Conservation (phyloP, 37 sponge, comb jelly and placozoan species). For the Crambe crambe region DNA sequence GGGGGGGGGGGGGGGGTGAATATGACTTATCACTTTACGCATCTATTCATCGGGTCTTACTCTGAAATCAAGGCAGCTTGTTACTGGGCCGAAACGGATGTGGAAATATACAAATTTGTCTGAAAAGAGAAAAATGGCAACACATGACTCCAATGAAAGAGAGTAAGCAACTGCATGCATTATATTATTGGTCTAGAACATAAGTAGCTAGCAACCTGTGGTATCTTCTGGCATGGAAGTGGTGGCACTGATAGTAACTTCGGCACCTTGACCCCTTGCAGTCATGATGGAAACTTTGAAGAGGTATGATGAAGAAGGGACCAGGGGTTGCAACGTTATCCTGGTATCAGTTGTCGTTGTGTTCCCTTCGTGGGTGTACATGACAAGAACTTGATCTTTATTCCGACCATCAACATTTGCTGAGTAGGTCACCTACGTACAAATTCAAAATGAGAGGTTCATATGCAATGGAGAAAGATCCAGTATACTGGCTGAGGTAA, state of each 20-base stretch:
- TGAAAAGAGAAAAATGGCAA: too few relatives aligned
- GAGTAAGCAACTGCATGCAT: too few relatives aligned
- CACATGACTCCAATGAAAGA: too few relatives aligned
- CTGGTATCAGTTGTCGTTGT: neutral
- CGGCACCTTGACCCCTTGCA: slow-evolving; percentile 6
- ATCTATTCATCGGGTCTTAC: slow-evolving; percentile 32
- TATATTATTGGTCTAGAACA: too few relatives aligned
- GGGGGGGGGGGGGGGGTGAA: neutral
- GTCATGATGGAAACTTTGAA: slow-evolving; percentile 28
- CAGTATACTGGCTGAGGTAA: too few relatives aligned
- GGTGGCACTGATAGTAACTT: too few relatives aligned
- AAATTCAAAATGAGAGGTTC: too few relatives aligned
- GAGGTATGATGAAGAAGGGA: slow-evolving; percentile 22
- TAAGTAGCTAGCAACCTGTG: too few relatives aligned
- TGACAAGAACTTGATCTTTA: neutral
- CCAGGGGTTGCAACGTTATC: slow-evolving; percentile 10
- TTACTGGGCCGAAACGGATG: slow-evolving; percentile 21
- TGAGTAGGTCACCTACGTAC: slow-evolving; percentile 33
- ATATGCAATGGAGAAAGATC: too few relatives aligned
- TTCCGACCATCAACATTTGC: slow-evolving; percentile 6
- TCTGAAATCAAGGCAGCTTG: slow-evolving; percentile 3
- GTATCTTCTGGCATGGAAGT: too few relatives aligned
- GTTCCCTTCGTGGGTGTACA: neutral
- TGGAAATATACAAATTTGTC: slow-evolving; percentile 30
- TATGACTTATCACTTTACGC: neutral